Conservation (phyloP, 2,888 invertebrate genomes). For the Agonopterix alstromeriana region DNA sequence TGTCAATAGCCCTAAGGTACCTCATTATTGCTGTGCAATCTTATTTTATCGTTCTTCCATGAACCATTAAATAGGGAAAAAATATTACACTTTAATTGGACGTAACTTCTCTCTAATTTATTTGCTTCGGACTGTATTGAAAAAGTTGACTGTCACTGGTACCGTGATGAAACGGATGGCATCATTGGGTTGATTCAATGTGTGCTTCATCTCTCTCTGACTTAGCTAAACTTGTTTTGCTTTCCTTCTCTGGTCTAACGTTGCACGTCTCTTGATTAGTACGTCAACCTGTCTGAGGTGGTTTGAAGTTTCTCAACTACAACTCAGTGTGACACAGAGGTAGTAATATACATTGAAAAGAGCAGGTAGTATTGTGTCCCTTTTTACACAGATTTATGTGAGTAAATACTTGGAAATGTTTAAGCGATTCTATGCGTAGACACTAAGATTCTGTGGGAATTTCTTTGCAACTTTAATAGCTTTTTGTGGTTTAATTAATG, state of each 20-base stretch:
- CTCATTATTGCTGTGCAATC: constrained; percentile 8
- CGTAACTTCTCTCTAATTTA: constrained; percentile 11
- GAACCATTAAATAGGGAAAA: constrained; percentile 10
- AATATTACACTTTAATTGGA: constrained; percentile 21
- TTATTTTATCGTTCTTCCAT: constrained; percentile 10
- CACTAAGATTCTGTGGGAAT: constrained; percentile 27
- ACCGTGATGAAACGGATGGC: constrained; percentile 31
- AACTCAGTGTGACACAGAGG: background rate
- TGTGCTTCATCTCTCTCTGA: constrained; percentile 24
- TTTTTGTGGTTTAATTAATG: constrained; percentile 45
- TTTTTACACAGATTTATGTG: background rate
- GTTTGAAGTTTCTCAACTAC: constrained; percentile 6
- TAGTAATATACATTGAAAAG: no score
- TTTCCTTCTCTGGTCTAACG: constrained; percentile 31
- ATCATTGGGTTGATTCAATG: constrained; percentile 16
- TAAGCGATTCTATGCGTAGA: background rate
- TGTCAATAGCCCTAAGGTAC: constrained; percentile 6
- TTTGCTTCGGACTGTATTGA: constrained; percentile 7
- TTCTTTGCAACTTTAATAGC: constrained; percentile 23
- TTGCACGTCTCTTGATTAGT: constrained; percentile 40
- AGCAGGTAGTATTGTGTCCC: background rate
- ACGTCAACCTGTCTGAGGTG: constrained; percentile 31
- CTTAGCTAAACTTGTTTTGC: constrained; percentile 13
- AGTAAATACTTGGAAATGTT: background rate
- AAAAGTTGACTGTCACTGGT: constrained; percentile 24